Base-by-base conservation (phyloP, 2,797 vertebrate genomes). In the Sebastes kiyomatsui region DNA sequence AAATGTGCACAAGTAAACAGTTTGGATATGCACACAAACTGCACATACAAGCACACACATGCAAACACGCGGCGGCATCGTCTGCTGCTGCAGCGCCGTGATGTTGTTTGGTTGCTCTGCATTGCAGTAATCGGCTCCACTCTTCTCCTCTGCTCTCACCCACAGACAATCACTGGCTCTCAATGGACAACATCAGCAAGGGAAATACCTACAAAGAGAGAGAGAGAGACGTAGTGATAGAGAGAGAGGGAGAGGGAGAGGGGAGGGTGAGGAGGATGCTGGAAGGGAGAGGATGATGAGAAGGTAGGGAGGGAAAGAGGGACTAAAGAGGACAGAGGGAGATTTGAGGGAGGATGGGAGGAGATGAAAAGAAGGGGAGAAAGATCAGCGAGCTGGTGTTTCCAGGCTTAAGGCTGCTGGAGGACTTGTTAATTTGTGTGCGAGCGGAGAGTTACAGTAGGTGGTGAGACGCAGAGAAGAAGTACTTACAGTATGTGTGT, bases 71-170 rank as follows among this genome's bases (percentile, higher is more conserved):
- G 46, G 46, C 46, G 5, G 61, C 16, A 69, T 54, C 61, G 2
- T 49, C 46, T 49, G 18, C 49, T 78, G 87, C 88, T 86, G 91
- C 90, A 76, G 90, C 59, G 42, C 69, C 7, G 66, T 18, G 84
- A 67, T 86, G 91, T 84, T 90, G 88, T 91, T 79, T 83, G 87
- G 86, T 84, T 86, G 90, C 90, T 93, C 94, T 93, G 94, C 94
- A 95, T 92, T 95, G 94, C 94, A 94, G 93, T 85, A 91, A 91
- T 93, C 91, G 73, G 81, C 88, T 83, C 87, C 80, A 46, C 89
- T 89, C 82, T 76, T 89, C 86, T 84, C 28, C 79, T 86, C 89
- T 80, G 84, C 90, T 92, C 88, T 90, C 91, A 88, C 90, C 79
- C 90, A 88, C 84, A 93, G 90, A 92, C 90, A 93, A 92, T 92